Base-by-base conservation (phyloP, 2,797 vertebrate genomes). In the Argyrosomus regius region DNA sequence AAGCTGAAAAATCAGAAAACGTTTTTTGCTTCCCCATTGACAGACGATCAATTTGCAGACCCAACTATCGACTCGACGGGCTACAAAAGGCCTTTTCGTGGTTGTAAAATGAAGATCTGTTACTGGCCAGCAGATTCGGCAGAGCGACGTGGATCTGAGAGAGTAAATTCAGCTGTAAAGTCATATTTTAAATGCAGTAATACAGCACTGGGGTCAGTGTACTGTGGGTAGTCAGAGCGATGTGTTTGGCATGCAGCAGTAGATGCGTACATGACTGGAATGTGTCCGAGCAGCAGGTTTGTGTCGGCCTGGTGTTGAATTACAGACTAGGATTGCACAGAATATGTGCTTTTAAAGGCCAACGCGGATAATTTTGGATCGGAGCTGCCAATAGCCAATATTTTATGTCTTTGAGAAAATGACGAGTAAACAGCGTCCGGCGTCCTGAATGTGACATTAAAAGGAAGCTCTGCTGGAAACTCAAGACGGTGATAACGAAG, bases 191-290 rank as follows among this genome's bases (percentile, higher is more conserved):
- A 79, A 80, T 75, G 81, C 81, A 83, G 84, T 78, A 71, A 76
- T 56, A 56, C 87, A 77, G 77, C 85, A n/a, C 35, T 26, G 86
- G 35, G 89, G 85, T 90, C 86, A 68, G 87, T 24, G 85, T 72
- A 14, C 59, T 78, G 81, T 43, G 77, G 74, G 74, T 58, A 72
- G 82, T 59, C 68, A 18, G 68, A 64, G 82, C 24, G 86, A 80
- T 82, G 87, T 84, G 82, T 85, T 75, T 48, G 80, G 78, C 88
- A 89, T 87, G 83, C 90, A 81, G 86, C 88, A 84, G 85, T 76
- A 64, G 83, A 77, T 82, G 87, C 62, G 84, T 61, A 83, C 87
- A 88, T 91, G 91, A 84, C 88, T 69, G 81, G 90, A 92, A 92
- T 92, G 90, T 88, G 84, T 91, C 58, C 2, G 65, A 87, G 90